Evolutionary conservation across 92 coral and sea anemone species (phyloP), one percentile per base, ranked within the genome.

Genomic region (Ricordea florida): DNA sequence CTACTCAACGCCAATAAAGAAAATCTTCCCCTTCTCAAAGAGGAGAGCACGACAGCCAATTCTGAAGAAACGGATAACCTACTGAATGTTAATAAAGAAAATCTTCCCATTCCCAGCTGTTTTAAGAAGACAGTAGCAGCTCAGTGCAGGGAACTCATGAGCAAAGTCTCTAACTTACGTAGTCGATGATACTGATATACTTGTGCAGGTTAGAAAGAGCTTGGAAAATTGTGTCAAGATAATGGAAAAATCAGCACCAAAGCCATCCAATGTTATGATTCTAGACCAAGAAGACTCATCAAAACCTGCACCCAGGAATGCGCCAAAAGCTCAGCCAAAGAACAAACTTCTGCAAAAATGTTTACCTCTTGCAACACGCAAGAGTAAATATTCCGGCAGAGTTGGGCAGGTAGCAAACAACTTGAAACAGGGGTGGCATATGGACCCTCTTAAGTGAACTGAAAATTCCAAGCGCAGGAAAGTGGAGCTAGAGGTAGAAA

Each of bases 351-450:
- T 30, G 6, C 48, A 4, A 23, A 67, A 67, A 48, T 16, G 45
- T 30, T 34, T 55, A 55, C 62, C 62, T 6, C 36, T 55, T 28
- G 40, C 72, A 64, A 45, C 57, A 65, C 71, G 25, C 34, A 43
- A 44, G 38, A 65, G 23, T 11, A 65, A 44, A 65, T 65, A 40
- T 27, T 65, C 72, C 41, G 57, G 72, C 3, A 65, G 40, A 65
- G 72, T 42, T 13, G 55, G 72, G 41, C 72, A 65, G 72, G 57
- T 13, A 43, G 72, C 57, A 65, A 44, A 44, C 57, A 65, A 65
- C 57, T 22, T 65, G 41, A 65, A 43, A 65, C 38, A 29, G 63
- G 72, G 72, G 37, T 65, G 57, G 58, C 57, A 65, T 65, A 56
- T 65, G 72, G 72, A 65, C 23, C 57, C 72, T 5, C 5, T 65